A percentile compares a stretch with the other conserved stretches of the same genome.
phyloP scores from a whole-genome alignment of 2,797 vertebrate genomes.

The Tauraco hartlaubi region DNA sequence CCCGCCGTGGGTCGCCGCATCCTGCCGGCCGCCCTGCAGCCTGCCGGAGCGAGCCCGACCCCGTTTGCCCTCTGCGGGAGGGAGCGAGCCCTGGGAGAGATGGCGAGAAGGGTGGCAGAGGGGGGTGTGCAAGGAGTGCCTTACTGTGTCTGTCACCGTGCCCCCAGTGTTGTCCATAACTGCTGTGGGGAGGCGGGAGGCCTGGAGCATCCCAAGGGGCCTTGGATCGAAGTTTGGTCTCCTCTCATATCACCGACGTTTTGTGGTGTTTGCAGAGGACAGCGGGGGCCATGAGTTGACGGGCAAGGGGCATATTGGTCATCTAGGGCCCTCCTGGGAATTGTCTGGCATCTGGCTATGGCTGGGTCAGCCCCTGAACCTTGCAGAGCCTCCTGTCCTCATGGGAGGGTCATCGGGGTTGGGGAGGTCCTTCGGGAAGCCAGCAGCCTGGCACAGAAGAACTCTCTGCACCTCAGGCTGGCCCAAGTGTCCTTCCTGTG shows the following conservation, averaged over 20 bases:
- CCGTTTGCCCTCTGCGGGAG: not conserved
- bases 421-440: not conserved
- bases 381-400: not conserved
- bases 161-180: not conserved
- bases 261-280: not conserved
- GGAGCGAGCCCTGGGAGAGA: not conserved
- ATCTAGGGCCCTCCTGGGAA: not conserved
- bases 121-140: not conserved
- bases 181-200: not conserved
- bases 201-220: not conserved
- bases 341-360: rapidly evolving
- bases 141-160: not conserved
- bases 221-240: rapidly evolving
- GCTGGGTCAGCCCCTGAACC: not conserved
- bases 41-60: too few relatives aligned
- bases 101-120: not conserved
- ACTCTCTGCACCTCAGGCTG: not conserved
- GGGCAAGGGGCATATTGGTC: not conserved
- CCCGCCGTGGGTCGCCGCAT: too few relatives aligned
- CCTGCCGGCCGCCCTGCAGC: not conserved
- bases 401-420: rapidly evolving
- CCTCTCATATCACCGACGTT: not conserved
- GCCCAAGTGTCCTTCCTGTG: not conserved
- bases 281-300: not conserved
- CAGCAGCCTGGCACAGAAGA: not conserved